phyloP scores from a whole-genome alignment of 2,797 vertebrate genomes.

The Microchirus variegatus region DNA sequence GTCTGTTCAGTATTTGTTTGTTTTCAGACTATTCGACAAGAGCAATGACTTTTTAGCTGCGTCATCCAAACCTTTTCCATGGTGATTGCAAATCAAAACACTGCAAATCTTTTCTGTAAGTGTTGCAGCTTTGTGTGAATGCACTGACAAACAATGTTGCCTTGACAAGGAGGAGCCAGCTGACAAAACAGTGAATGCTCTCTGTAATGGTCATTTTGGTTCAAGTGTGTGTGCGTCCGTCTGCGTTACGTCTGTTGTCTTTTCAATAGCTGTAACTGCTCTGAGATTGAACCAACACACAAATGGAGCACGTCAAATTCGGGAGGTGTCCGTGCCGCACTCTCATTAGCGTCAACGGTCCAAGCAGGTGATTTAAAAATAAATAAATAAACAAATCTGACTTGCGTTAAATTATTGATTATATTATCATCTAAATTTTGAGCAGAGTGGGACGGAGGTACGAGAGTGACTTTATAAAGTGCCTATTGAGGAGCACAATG shows the following conservation, averaged over 20 bases:
- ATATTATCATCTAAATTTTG: constrained; percentile 50
- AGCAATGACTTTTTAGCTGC: too few species aligned
- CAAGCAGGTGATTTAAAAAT: constrained; percentile 20
- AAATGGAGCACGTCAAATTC: constrained; percentile 19
- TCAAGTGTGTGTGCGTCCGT: neutral
- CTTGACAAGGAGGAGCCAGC: neutral
- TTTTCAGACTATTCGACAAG: too few species aligned
- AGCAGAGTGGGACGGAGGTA: constrained; percentile 14
- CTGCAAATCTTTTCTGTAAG: neutral
- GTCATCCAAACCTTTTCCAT: neutral
- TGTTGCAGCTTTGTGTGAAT: neutral
- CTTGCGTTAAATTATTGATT: constrained; percentile 38
- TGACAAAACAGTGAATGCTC: neutral
- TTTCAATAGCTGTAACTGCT: neutral
- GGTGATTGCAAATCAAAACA: neutral
- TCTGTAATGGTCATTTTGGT: too few species aligned
- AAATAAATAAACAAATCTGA: constrained; percentile 7
- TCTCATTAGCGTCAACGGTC: constrained; percentile 30
- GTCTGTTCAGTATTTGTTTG: neutral
- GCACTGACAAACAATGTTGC: neutral
- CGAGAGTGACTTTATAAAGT: constrained; percentile 58
- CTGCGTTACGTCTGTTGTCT: neutral
- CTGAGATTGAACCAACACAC: constrained; percentile 15
- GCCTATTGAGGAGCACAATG: constrained; percentile 63
- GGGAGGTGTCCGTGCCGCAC: constrained; percentile 28